Evolutionary conservation across 2,113 vertebrate genomes (phyloP).

Genomic region (Nanorana parkeri): DNA sequence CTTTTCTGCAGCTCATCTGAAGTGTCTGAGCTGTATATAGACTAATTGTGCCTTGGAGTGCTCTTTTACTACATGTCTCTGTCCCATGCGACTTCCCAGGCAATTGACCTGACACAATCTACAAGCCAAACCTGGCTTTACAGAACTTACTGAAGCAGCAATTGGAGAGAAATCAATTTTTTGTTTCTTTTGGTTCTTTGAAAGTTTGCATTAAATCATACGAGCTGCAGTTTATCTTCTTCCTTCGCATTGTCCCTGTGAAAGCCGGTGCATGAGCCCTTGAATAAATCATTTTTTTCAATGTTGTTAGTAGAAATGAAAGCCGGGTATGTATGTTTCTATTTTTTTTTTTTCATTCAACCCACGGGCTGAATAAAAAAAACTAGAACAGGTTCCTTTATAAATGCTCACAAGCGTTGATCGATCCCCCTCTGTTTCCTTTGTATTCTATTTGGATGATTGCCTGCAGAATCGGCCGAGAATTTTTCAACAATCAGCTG

Average conservation of each 20-base stretch:
- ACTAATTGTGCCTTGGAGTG: slow-evolving; percentile 33
- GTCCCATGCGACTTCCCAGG: slow-evolving; percentile 33
- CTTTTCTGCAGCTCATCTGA: not conserved
- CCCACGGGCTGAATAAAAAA: too few species aligned
- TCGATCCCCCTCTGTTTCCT: too few species aligned
- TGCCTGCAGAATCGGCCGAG: too few species aligned
- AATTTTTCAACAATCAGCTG: too few species aligned
- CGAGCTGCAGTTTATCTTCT: not conserved
- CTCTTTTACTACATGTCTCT: not conserved
- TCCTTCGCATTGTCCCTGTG: not conserved
- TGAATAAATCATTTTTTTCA: not conserved
- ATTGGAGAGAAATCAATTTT: slow-evolving; percentile 51
- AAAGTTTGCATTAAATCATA: slow-evolving; percentile 34
- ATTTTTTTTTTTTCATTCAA: too few species aligned
- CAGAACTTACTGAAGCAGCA: slow-evolving; percentile 37
- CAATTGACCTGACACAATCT: slow-evolving; percentile 50
- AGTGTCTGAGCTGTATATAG: not conserved
- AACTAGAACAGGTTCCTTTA: too few species aligned
- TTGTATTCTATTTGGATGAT: too few species aligned
- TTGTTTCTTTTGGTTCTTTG: slow-evolving; percentile 30
- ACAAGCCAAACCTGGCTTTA: slow-evolving; percentile 35
- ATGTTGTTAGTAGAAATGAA: too few species aligned
- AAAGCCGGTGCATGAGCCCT: too few species aligned
- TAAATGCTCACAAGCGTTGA: too few species aligned
- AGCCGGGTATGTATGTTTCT: too few species aligned